Conservation (phyloP, 1,140 invertebrate genomes). For the Aphis craccivora region DNA sequence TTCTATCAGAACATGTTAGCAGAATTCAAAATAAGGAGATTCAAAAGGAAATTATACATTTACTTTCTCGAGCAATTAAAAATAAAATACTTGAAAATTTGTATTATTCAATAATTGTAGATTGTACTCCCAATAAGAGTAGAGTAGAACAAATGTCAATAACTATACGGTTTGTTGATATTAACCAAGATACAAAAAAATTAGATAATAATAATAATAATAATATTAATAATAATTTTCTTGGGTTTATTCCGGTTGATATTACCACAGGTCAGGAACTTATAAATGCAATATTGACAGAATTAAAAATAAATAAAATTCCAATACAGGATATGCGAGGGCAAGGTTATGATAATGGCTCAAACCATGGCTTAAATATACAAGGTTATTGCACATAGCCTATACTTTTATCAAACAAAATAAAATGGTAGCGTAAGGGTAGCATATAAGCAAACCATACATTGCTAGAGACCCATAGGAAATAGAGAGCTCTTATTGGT, state of each 20-base stretch:
- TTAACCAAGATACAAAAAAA: not conserved
- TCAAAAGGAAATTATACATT: constrained; percentile 20
- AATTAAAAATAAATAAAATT: constrained; percentile 48
- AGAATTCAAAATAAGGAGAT: constrained; percentile 42
- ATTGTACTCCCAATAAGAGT: constrained; percentile 58
- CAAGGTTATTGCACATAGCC: no score
- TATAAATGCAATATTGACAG: constrained; percentile 33
- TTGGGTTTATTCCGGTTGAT: constrained; percentile 59
- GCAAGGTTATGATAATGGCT: constrained; percentile 61
- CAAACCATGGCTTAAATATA: no score
- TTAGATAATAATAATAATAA: no score
- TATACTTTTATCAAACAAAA: no score
- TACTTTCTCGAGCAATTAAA: constrained; percentile 7
- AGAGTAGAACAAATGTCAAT: constrained; percentile 61
- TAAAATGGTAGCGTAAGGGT: no score
- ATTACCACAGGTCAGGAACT: constrained; percentile 46
- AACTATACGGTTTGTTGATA: constrained; percentile 59
- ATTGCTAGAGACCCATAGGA: no score
- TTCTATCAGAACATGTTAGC: constrained; percentile 57
- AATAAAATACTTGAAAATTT: constrained; percentile 1
- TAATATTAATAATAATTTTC: constrained; percentile 61
- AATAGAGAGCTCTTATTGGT: not conserved
- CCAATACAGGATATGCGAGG: constrained; percentile 59
- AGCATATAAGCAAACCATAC: no score
- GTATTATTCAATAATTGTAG: constrained; percentile 16